Base-by-base conservation (phyloP, 2,113 vertebrate species). In the Dendrocopos noguchii region DNA sequence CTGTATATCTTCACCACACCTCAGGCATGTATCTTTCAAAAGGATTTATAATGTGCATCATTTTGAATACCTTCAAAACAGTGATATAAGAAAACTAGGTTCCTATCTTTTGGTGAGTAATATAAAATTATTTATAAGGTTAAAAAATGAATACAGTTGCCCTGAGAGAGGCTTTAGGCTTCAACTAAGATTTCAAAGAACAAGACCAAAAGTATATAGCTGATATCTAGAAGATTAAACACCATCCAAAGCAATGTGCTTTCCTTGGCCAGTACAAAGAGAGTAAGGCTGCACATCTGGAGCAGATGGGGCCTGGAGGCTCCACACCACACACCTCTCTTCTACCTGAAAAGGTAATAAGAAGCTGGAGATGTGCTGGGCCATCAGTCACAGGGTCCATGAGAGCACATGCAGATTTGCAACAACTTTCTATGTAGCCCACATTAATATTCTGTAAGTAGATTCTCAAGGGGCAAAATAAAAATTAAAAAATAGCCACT, bases 21-120 rank as follows among this genome's bases (percentile, higher is more conserved):
- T 39, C 57, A 60, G 77, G 93, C 96, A 87, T 94, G 46, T 68
- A 91, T 96, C 92, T 80, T 93, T 95, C 95, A 95, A 59, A 42
- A 94, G 61, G 87, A 94, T 93, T 94, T 94, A 94, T 78, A 65
- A 78, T 11, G 15, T 34, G 57, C 89, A 78, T 83, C 25, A 92
- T 87, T 94, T 80, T 86, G 66, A 92, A 90, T 87, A 57, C 50
- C 77, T 93, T 80, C 84, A 84, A 90, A 97, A 76, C 13, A 67
- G 28, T 50, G 31, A n/a, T 47, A 79, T 57, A 81, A 95, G 92
- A 94, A 95, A 94, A 89, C 77, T 82, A n/a, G 29, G 79, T 91
- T 77, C 67, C 52, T 68, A 50, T 50, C 29, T 91, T 95, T 94
- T 81, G 50, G 61, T 66, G 47, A 77, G 75, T 84, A 94, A 56